Base-by-base conservation (phyloP, 1,140 invertebrate genomes). In the Limonius californicus region DNA sequence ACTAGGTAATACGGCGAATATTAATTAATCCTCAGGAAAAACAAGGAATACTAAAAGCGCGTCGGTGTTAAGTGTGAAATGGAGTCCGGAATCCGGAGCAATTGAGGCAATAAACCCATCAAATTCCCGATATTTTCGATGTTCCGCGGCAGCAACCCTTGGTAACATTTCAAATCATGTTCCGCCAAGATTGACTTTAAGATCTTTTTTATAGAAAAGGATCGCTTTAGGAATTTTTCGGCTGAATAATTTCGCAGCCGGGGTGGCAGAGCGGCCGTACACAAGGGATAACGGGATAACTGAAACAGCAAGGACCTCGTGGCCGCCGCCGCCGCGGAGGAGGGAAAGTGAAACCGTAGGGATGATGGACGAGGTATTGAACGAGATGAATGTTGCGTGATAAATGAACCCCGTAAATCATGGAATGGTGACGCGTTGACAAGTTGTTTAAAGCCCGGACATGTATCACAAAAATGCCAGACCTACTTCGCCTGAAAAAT, bases 321-420 rank as follows among this genome's bases (percentile, higher is more conserved):
- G n/a, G n/a, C 2, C 15, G 35, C n/a, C 23, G 23, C 23, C 23
- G 23, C 23, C 4, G n/a, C 42, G 42, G n/a, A 2, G 54, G 27
- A 16, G 54, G 54, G 54, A 27, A 27, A 15, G 27, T 32, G 54
- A 55, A 55, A 15, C 21, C 20, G 16, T 18, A 50, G 45, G 53
- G 47, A 67, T 67, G 66, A 67, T 67, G 66, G 66, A 67, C 62
- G 63, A 67, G 62, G 54, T 61, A 67, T 64, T 64, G 54, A 64
- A 64, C 54, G 62, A 62, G 66, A 59, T 59, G 61, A 63, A 66
- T 59, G 61, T 59, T 54, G 54, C 59, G 57, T 66, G 66, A 67
- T 67, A 62, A 64, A 67, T 67, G 63, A 65, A 62, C 63, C 59
- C 54, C 59, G 58, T 67, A 67, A 67, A 67, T 67, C 66, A 67